phyloP scores from a whole-genome alignment of 2,888 invertebrate genomes.

The Temnothorax unifasciatus region DNA sequence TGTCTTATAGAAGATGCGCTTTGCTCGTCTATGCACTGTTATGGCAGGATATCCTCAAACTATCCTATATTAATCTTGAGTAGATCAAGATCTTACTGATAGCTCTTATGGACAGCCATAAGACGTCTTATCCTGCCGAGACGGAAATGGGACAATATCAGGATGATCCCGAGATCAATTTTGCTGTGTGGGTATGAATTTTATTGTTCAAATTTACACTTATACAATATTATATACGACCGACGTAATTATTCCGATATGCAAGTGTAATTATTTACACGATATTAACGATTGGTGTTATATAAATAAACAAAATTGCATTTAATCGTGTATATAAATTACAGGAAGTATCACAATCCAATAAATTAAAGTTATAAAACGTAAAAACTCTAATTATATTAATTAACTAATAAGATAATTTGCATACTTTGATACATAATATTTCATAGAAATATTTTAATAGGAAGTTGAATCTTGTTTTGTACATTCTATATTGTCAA shows the following conservation, averaged over 20 bases:
- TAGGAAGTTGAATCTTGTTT: not conserved
- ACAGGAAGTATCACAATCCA: not conserved
- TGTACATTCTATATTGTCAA: no score
- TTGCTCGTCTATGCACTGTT: no score
- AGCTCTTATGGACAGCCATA: no score
- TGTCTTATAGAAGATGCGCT: no score
- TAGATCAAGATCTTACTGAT: no score
- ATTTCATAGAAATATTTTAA: not conserved
- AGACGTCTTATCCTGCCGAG: no score
- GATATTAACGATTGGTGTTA: not conserved
- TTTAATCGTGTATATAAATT: not conserved
- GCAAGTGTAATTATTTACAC: constrained; percentile 12
- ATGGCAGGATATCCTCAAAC: no score
- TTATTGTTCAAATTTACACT: not conserved
- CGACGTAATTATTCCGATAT: not conserved
- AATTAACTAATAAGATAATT: not conserved
- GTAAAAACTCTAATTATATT: not conserved
- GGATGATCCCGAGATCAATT: no score
- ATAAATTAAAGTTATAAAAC: not conserved
- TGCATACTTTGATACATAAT: not conserved
- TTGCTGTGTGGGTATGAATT: no score
- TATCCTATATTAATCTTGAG: no score
- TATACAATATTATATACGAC: not conserved
- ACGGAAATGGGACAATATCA: no score
- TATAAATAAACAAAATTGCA: not conserved